These are phyloP conservation scores for Odontophorus gujanensis DNA, from an alignment of 2,113 vertebrate genomes.

Conservation along the genomic window DNA sequence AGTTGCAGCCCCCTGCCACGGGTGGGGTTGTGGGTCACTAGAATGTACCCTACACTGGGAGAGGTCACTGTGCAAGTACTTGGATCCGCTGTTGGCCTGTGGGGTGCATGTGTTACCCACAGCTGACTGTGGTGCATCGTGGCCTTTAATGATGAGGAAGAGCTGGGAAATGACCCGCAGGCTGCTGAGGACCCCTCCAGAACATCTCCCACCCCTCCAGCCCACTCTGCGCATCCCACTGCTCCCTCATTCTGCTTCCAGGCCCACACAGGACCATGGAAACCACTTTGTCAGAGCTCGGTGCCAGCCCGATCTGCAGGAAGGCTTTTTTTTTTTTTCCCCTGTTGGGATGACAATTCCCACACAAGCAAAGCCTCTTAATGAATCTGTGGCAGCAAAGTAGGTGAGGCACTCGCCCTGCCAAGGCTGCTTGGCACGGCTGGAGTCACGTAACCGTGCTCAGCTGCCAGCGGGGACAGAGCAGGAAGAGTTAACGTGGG, in stretches of 20 bases:
- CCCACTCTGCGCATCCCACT: background rate
- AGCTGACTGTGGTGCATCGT: background rate
- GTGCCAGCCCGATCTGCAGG: slow-evolving; percentile 30
- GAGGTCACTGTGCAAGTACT: background rate
- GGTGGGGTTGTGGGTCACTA: too few species aligned
- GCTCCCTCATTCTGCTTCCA: slow-evolving; percentile 14
- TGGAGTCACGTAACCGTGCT: slow-evolving; percentile 68
- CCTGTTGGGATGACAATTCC: slow-evolving; percentile 65
- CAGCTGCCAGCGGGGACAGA: slow-evolving; percentile 21
- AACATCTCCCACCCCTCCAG: background rate
- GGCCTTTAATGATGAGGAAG: background rate
- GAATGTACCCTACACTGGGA: background rate
- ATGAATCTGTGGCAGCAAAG: slow-evolving; percentile 73
- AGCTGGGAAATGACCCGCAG: background rate
- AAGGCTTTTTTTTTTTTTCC: background rate
- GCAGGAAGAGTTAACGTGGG: slow-evolving; percentile 58
- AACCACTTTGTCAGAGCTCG: slow-evolving; percentile 58
- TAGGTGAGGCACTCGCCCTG: slow-evolving; percentile 54
- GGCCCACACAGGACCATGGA: background rate
- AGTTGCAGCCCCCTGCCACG: too few species aligned
- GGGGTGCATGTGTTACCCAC: background rate
- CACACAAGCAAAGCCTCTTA: slow-evolving; percentile 76
- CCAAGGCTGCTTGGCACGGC: slow-evolving; percentile 75
- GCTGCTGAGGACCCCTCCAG: background rate
- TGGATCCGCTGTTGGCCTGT: background rate